A percentile compares a stretch with the other conserved stretches of the same genome.
Conservation (phyloP, 2,797 vertebrate genomes). For the Acanthornis magna region DNA sequence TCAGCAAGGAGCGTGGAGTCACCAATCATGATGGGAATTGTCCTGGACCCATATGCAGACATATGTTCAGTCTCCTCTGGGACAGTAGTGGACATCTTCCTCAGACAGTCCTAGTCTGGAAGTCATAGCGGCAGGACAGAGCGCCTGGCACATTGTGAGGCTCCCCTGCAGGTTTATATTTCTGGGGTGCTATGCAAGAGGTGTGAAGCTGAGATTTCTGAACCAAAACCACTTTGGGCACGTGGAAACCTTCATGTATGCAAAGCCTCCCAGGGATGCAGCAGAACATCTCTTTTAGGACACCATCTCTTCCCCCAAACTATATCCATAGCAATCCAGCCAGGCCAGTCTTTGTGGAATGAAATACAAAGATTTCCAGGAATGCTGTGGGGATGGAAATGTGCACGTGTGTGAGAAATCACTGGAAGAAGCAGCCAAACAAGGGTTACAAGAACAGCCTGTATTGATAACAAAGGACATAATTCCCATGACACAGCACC, state of each 20-base stretch:
- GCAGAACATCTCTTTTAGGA: not conserved
- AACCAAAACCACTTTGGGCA: not conserved
- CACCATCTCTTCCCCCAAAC: not conserved
- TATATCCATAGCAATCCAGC: not conserved
- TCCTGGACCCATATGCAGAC: not conserved
- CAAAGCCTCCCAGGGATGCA: not conserved
- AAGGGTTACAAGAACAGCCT: constrained; percentile 54
- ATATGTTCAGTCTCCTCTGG: not conserved
- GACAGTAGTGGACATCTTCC: not conserved
- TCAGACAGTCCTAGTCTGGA: not conserved
- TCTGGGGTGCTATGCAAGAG: not conserved
- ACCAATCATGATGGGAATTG: not conserved
- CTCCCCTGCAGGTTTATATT: not conserved
- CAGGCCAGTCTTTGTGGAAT: not conserved
- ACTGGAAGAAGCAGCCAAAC: constrained; percentile 22
- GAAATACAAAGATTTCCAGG: not conserved
- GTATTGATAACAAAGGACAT: constrained; percentile 29
- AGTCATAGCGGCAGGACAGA: not conserved
- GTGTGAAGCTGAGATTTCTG: not conserved
- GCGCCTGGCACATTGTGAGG: not conserved
- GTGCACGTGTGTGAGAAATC: not conserved
- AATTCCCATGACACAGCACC: not conserved
- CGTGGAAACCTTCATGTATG: not conserved
- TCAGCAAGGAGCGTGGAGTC: not conserved
- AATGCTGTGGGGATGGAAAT: not conserved